These are phyloP conservation scores for Amblyraja radiata DNA, from an alignment of 2,797 vertebrate genomes.

Conservation along the genomic window DNA sequence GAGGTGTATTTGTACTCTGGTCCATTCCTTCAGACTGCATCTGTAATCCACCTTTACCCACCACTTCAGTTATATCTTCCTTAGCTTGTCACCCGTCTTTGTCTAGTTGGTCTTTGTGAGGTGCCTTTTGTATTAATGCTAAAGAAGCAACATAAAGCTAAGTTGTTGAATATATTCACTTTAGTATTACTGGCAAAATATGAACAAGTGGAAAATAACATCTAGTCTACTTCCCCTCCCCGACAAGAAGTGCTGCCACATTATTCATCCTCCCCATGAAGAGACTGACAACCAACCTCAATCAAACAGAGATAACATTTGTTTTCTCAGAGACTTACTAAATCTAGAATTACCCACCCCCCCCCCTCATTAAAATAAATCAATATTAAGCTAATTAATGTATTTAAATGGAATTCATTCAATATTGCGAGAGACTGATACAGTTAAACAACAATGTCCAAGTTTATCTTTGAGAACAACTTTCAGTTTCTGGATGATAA, in stretches of 20 bases:
- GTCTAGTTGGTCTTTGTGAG: background rate
- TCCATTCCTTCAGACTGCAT: too few relatives aligned
- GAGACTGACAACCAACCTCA: background rate
- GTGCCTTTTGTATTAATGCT: background rate
- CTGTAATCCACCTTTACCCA: background rate
- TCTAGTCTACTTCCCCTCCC: background rate
- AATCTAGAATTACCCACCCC: background rate
- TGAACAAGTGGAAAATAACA: background rate
- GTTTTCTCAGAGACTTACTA: background rate
- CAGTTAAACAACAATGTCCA: background rate
- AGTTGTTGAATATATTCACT: background rate
- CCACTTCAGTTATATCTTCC: background rate
- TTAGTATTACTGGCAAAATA: background rate
- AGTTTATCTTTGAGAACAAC: background rate
- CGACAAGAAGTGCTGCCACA: background rate
- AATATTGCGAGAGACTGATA: background rate
- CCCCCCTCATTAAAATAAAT: background rate
- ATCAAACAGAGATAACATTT: background rate
- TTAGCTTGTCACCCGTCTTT: background rate
- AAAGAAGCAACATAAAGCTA: background rate
- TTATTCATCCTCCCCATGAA: background rate
- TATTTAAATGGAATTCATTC: background rate
- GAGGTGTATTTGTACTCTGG: background rate
- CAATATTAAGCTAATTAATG: background rate
- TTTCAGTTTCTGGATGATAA: background rate